Conservation (phyloP, 1,140 invertebrate species). For the Lethrus apterus region DNA sequence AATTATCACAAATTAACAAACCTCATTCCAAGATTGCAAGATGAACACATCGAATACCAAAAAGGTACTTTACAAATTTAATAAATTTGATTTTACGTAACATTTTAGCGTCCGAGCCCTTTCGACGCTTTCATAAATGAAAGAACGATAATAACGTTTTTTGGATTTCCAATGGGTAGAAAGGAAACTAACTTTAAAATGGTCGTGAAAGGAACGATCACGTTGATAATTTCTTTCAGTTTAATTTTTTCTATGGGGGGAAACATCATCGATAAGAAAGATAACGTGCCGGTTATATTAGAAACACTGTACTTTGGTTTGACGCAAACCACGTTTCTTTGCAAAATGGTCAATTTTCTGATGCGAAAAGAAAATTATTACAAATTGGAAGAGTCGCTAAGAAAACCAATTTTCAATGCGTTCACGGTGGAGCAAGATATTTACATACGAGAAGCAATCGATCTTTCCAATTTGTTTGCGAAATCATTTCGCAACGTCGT, state of each 20-base stretch:
- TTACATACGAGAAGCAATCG: slow-evolving; percentile 1
- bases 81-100: no score
- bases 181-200: background rate
- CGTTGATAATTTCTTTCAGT: slow-evolving; percentile 1
- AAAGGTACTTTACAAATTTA: no score
- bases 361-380: slow-evolving; percentile 4
- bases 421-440: slow-evolving; percentile 3
- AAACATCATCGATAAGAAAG: slow-evolving; percentile 4
- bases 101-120: slow-evolving; percentile 7
- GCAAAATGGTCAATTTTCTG: slow-evolving; percentile 15
- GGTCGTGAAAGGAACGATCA: background rate
- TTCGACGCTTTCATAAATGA: slow-evolving; percentile 6
- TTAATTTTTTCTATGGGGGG: slow-evolving; percentile 7
- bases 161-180: slow-evolving; percentile 5
- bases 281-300: slow-evolving; percentile 13
- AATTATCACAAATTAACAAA: no score
- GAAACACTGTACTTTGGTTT: slow-evolving; percentile 17
- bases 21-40: no score
- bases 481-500: slow-evolving; percentile 4
- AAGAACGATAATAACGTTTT: slow-evolving; percentile 5
- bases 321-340: slow-evolving; percentile 16
- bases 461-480: background rate
- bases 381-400: slow-evolving; percentile 5
- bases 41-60: no score
- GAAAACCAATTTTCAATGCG: slow-evolving; percentile 2